These are phyloP conservation scores for Pteropus rufus DNA, from an alignment of 2,797 vertebrate species.

Conservation along the genomic window DNA sequence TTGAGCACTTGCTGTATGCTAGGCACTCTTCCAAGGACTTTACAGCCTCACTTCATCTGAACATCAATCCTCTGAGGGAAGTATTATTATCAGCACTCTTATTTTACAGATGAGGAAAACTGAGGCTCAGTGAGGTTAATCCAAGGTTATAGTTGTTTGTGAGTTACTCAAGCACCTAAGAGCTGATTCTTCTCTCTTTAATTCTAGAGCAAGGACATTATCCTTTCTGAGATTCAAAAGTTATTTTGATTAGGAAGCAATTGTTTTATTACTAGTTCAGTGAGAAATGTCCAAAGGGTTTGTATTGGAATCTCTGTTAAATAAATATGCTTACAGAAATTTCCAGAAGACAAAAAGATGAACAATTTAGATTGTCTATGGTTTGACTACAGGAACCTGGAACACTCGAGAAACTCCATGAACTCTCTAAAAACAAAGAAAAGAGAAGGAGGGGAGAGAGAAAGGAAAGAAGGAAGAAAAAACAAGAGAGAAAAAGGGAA, in stretches of 20 bases:
- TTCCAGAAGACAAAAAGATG: neutral
- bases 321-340: neutral
- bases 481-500: neutral
- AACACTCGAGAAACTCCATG: neutral
- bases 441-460: neutral
- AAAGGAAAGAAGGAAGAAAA: neutral
- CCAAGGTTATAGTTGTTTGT: neutral
- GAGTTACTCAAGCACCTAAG: neutral
- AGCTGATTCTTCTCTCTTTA: neutral
- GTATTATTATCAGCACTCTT: neutral
- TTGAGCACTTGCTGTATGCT: neutral
- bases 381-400: neutral
- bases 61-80: neutral
- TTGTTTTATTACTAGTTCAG: neutral
- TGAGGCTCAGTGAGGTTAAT: neutral
- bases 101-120: neutral
- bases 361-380: neutral
- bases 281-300: neutral
- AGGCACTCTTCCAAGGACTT: neutral
- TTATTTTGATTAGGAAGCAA: neutral
- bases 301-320: neutral
- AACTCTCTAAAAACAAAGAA: neutral
- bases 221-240: neutral
- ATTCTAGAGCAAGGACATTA: neutral
- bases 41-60: neutral